phyloP scores from a whole-genome alignment of 2,888 invertebrate genomes.

The Sesamia inferens region DNA sequence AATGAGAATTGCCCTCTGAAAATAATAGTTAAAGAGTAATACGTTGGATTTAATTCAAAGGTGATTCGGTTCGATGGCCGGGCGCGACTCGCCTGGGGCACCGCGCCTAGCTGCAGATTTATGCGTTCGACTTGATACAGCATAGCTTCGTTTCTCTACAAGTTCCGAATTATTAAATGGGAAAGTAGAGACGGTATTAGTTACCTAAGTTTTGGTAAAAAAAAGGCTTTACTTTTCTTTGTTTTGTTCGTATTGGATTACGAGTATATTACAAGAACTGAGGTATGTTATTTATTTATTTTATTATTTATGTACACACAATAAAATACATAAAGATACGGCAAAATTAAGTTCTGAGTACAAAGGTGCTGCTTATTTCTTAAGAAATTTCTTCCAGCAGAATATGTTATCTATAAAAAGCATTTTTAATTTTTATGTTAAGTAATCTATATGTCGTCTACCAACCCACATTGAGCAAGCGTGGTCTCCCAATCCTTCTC shows the following conservation, averaged over 20 bases:
- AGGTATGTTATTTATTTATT: too few relatives aligned
- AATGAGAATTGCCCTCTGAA: slow-evolving; percentile 17
- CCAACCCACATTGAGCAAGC: too few relatives aligned
- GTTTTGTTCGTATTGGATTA: not conserved
- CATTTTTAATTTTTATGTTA: not conserved
- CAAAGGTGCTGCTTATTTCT: too few relatives aligned
- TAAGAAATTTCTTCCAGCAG: too few relatives aligned
- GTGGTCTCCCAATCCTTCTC: too few relatives aligned
- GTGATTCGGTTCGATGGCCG: slow-evolving; percentile 62
- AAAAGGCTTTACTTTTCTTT: slow-evolving; percentile 2
- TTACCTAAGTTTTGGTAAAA: not conserved
- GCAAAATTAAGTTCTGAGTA: too few relatives aligned
- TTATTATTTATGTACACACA: too few relatives aligned
- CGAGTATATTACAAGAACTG: not conserved
- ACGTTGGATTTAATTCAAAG: slow-evolving; percentile 58
- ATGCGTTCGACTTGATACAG: slow-evolving; percentile 71
- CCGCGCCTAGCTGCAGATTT: slow-evolving; percentile 72
- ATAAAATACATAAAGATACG: too few relatives aligned
- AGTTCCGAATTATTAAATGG: slow-evolving; percentile 56
- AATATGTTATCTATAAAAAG: not conserved
- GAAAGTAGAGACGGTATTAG: slow-evolving; percentile 54
- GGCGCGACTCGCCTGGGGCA: slow-evolving; percentile 67
- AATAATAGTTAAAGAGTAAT: slow-evolving; percentile 58
- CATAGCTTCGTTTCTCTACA: slow-evolving; percentile 65
- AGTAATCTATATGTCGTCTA: too few relatives aligned